Evolutionary conservation across 2,113 vertebrate genomes (phyloP).

Genomic region (Pelecanoides urinatrix): DNA sequence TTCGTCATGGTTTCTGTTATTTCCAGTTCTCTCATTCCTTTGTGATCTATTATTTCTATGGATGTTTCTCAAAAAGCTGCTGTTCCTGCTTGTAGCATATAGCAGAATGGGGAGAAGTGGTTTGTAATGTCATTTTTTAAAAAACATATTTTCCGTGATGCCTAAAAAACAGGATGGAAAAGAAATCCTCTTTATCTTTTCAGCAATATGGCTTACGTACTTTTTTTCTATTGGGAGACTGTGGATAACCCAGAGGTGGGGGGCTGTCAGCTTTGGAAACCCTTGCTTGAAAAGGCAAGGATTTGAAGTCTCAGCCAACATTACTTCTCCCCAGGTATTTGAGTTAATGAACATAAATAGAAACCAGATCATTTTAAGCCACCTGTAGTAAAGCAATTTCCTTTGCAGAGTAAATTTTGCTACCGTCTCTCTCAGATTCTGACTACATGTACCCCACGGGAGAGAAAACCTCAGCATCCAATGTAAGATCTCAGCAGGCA

Average conservation of each 20-base stretch:
- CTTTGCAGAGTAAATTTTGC: neutral
- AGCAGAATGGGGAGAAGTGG: neutral
- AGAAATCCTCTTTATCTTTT: neutral
- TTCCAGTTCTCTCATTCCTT: neutral
- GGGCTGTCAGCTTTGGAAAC: neutral
- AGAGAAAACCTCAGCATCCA: neutral
- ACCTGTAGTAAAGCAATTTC: conserved; percentile 30
- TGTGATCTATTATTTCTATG: neutral
- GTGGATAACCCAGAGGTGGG: neutral
- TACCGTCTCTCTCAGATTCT: neutral
- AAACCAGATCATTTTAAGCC: neutral
- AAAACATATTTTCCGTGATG: neutral
- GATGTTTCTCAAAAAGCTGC: neutral
- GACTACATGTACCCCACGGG: accelerated
- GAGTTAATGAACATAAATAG: conserved; percentile 27
- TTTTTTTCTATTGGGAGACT: neutral
- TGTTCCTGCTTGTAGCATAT: neutral
- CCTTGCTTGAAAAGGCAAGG: neutral
- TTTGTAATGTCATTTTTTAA: neutral
- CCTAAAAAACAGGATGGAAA: neutral
- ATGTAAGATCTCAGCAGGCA: neutral
- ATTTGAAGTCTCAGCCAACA: neutral
- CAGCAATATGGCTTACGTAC: neutral
- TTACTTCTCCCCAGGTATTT: neutral
- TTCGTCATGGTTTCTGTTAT: neutral